Conservation (phyloP, 2,797 vertebrate genomes). For the Acanthiza pusilla region DNA sequence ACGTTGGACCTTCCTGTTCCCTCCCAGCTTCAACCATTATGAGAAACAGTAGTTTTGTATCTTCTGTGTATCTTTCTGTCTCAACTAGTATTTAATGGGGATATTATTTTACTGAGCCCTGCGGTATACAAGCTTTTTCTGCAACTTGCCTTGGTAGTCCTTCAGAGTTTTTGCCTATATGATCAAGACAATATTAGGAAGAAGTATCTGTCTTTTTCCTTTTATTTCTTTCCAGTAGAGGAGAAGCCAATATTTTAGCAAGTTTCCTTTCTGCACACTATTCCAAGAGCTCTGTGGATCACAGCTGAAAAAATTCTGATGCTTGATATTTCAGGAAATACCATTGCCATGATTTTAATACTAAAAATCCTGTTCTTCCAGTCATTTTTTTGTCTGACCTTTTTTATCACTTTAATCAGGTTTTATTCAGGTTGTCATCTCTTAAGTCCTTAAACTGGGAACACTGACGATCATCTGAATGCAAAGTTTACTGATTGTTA, state of each 20-base stretch:
- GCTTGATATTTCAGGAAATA: not conserved
- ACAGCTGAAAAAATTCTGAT: not conserved
- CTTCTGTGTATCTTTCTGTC: not conserved
- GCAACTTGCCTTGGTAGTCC: not conserved
- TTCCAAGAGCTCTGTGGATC: not conserved
- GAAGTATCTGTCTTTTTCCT: not conserved
- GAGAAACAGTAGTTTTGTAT: not conserved
- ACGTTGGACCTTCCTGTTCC: not conserved
- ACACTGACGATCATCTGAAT: not conserved
- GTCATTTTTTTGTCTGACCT: slow-evolving; percentile 14
- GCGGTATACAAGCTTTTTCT: not conserved
- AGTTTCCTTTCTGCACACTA: not conserved
- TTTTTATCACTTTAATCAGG: slow-evolving; percentile 32
- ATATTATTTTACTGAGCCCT: not conserved
- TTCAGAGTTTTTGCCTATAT: not conserved
- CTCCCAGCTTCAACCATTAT: not conserved
- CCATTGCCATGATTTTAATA: not conserved
- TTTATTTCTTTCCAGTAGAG: not conserved
- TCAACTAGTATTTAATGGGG: not conserved
- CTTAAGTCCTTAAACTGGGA: slow-evolving; percentile 11
- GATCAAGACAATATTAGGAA: not conserved
- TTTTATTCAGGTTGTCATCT: slow-evolving; percentile 42
- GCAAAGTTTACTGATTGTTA: slow-evolving; percentile 19
- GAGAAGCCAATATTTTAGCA: not conserved
- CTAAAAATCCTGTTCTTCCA: not conserved